Base-by-base conservation (phyloP, 2,888 invertebrate species). In the Leptothorax acervorum region DNA sequence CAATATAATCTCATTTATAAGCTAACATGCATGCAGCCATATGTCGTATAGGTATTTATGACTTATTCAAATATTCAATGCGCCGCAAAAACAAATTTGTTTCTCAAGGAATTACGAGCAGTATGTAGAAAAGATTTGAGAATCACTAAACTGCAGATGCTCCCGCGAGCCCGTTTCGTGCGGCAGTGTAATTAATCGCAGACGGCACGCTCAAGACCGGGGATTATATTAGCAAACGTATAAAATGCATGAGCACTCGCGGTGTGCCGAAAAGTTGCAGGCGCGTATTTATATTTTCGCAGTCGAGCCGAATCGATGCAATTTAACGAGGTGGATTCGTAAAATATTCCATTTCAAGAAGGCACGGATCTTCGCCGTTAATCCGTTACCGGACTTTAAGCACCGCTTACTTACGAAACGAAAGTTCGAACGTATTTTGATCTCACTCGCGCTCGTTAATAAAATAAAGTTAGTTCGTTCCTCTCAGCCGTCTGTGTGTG, bases 271-370 rank as follows among this genome's bases (percentile, higher is more conserved):
- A 51, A 70, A 83, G 68, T 62, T 70, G 53, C 75, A 48, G n/a
- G 12, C 42, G 68, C 60, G 62, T 81, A 85, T 79, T 76, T 70
- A 51, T 82, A 66, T 53, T 75, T 71, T 53, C 75, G 60, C 65
- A 79, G 70, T 73, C 48, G 18, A 28, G 45, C 39, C 51, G 60
- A 70, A 57, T 71, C 63, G 48, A 45, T 48, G 62, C 70, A 63
- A 66, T 62, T 87, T 87, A 86, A 85, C 83, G 78, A 89, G 82
- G 35, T 76, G 82, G 60, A 78, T 74, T 87, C 82, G 71, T 87
- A 82, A 87, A 82, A 85, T 85, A 87, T 89, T 89, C 86, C 68
- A 84, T 86, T 85, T 79, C 63, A 84, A 84, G 66, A 76, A 63
- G 75, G 42, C 62, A 28, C 31, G 42, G 65, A 45, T 3, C 9